Evolutionary conservation across 2,888 invertebrate species (phyloP).

Genomic region (Rhaphigaster nebulosa): DNA sequence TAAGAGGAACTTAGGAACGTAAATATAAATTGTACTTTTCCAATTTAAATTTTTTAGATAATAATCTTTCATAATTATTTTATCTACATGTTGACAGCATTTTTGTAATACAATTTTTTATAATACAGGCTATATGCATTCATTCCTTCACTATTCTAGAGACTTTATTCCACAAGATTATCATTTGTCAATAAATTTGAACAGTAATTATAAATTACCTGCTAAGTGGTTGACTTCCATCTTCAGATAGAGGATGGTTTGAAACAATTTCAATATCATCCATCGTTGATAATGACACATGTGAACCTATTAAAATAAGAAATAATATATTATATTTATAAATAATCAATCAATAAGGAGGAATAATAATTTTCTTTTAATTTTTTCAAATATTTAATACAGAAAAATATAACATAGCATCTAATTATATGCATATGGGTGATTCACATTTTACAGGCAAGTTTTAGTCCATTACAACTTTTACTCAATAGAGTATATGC

Average conservation of each 20-base stretch:
- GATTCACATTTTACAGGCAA: no score
- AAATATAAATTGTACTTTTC: neutral
- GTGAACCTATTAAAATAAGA: slow-evolving; percentile 70
- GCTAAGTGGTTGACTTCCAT: slow-evolving; percentile 66
- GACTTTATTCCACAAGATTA: neutral
- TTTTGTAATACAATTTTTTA: neutral
- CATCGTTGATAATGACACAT: slow-evolving; percentile 72
- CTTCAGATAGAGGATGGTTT: slow-evolving; percentile 65
- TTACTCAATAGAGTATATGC: no score
- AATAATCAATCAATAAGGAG: neutral
- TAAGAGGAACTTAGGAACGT: neutral
- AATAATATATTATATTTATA: neutral
- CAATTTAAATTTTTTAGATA: neutral
- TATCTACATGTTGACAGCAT: no score
- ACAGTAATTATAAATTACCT: slow-evolving; percentile 62
- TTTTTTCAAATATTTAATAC: neutral
- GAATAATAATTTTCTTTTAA: neutral
- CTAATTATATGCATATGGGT: no score
- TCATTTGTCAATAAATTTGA: neutral
- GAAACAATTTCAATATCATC: slow-evolving; percentile 67
- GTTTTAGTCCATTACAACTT: no score
- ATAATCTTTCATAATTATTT: neutral
- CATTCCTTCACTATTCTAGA: neutral
- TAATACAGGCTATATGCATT: neutral
- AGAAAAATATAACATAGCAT: no score